phyloP scores from a whole-genome alignment of 2,888 invertebrate genomes.

The Tanaodytes sp. region DNA sequence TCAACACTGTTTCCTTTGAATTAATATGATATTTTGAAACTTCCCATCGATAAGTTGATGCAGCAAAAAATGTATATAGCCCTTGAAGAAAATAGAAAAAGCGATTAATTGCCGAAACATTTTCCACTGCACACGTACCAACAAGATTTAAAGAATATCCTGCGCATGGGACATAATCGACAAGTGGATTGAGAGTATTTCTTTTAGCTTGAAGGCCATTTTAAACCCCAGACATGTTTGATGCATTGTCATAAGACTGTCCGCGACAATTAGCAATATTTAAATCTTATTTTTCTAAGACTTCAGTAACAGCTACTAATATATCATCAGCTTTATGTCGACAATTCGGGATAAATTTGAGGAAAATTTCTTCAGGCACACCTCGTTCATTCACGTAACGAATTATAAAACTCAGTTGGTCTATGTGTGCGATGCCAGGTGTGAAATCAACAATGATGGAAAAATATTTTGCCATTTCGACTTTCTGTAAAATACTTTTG shows the following conservation, averaged over 20 bases:
- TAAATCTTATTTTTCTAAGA: slow-evolving; percentile 30
- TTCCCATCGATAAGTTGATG: slow-evolving; percentile 57
- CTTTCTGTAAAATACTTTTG: slow-evolving; percentile 45
- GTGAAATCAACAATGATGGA: slow-evolving; percentile 9
- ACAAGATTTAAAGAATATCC: too few relatives aligned
- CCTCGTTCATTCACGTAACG: background rate
- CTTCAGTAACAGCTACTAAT: background rate
- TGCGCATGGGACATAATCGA: slow-evolving; percentile 57
- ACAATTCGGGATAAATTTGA: background rate
- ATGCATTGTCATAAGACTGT: slow-evolving; percentile 58
- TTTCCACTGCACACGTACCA: slow-evolving; percentile 56
- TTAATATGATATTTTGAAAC: slow-evolving; percentile 18
- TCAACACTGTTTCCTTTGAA: slow-evolving; percentile 1
- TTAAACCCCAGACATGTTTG: slow-evolving; percentile 20
- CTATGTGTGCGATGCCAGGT: slow-evolving; percentile 19
- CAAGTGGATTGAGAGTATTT: slow-evolving; percentile 47
- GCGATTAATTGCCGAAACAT: slow-evolving; percentile 46
- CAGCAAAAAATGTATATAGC: slow-evolving; percentile 58
- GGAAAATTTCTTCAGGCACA: background rate
- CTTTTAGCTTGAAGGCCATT: slow-evolving; percentile 53
- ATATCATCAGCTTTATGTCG: background rate
- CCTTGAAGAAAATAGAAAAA: slow-evolving; percentile 57
- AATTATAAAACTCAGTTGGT: slow-evolving; percentile 57
- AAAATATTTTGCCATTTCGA: slow-evolving; percentile 54
- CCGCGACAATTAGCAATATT: slow-evolving; percentile 56